These are phyloP conservation scores for Thymelicus lineola DNA, from an alignment of 2,888 invertebrate genomes.

Conservation along the genomic window DNA sequence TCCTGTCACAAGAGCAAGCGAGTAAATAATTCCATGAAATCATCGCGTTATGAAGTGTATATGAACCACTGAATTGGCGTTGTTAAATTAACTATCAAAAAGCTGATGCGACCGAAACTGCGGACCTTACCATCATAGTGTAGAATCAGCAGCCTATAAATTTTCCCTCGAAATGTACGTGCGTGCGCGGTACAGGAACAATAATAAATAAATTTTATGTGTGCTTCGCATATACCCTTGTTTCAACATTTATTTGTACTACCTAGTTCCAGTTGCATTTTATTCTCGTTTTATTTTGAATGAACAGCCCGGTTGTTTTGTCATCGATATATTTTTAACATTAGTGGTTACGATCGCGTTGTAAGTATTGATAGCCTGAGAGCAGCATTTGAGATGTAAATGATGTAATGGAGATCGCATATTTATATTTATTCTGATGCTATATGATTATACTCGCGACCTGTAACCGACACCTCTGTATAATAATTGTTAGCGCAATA, in stretches of 20 bases:
- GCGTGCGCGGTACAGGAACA: conserved; percentile 68
- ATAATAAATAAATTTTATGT: conserved; percentile 79
- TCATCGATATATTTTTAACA: not conserved
- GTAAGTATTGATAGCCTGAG: too few relatives aligned
- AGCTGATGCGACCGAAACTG: conserved; percentile 51
- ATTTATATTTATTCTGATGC: too few relatives aligned
- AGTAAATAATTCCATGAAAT: not conserved
- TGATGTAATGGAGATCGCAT: too few relatives aligned
- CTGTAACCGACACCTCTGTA: too few relatives aligned
- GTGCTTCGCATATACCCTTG: conserved; percentile 56
- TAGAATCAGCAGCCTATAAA: conserved; percentile 76
- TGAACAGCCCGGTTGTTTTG: conserved; percentile 28
- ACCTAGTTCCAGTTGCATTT: conserved; percentile 49
- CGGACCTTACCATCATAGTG: conserved; percentile 67
- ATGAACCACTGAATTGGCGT: conserved; percentile 12
- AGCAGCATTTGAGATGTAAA: too few relatives aligned
- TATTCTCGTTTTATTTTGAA: conserved; percentile 34
- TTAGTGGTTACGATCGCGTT: too few relatives aligned
- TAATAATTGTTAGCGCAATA: too few relatives aligned
- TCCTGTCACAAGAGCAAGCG: not conserved
- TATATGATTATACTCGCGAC: too few relatives aligned
- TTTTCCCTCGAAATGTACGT: conserved; percentile 75
- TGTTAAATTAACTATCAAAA: conserved; percentile 37
- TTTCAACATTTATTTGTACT: conserved; percentile 61
- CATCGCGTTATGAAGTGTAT: conserved; percentile 7